A percentile compares a stretch with the other conserved stretches of the same genome.
Conservation (phyloP, 2,888 invertebrate species). For the Sesia apiformis region DNA sequence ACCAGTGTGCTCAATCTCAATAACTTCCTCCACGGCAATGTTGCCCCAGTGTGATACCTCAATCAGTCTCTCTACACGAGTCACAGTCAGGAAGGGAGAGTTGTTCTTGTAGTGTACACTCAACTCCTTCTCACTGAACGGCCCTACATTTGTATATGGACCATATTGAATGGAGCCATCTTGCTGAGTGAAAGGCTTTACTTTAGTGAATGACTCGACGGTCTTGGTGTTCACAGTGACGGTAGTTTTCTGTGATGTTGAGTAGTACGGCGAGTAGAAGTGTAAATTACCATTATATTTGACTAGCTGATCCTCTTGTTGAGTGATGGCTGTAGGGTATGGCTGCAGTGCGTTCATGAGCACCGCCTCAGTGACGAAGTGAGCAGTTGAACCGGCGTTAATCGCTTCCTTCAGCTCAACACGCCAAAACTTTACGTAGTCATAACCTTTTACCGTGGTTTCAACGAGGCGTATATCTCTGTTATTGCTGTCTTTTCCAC, state of each 20-base stretch:
- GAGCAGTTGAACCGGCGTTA: slow-evolving; percentile 72
- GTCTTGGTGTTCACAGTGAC: slow-evolving; percentile 85
- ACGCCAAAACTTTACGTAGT: slow-evolving; percentile 66
- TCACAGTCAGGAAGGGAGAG: slow-evolving; percentile 95
- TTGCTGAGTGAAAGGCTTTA: slow-evolving; percentile 85
- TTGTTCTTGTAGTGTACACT: slow-evolving; percentile 96
- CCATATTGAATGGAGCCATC: slow-evolving; percentile 92
- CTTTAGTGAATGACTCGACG: slow-evolving; percentile 87
- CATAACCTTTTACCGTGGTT: slow-evolving; percentile 65
- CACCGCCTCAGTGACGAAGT: slow-evolving; percentile 81
- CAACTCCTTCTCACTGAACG: slow-evolving; percentile 77
- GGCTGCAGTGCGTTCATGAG: slow-evolving; percentile 85
- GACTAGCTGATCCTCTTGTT: slow-evolving; percentile 95
- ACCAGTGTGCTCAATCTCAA: slow-evolving; percentile 94
- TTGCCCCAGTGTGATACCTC: slow-evolving; percentile 99
- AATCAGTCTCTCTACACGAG: slow-evolving; percentile 87
- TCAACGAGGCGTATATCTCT: slow-evolving; percentile 73
- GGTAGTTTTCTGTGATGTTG: slow-evolving; percentile 86
- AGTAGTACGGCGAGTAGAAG: slow-evolving; percentile 87
- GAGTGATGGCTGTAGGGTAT: slow-evolving; percentile 90
- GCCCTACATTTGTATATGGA: slow-evolving; percentile 84
- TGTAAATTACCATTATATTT: slow-evolving; percentile 89
- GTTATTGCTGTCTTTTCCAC: slow-evolving; percentile 77
- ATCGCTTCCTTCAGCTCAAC: slow-evolving; percentile 77
- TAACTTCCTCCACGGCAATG: slow-evolving; percentile 95